A percentile compares a stretch with the other conserved stretches of the same genome.
Conservation (phyloP, 1,140 invertebrate genomes). For the Microplitis mediator region DNA sequence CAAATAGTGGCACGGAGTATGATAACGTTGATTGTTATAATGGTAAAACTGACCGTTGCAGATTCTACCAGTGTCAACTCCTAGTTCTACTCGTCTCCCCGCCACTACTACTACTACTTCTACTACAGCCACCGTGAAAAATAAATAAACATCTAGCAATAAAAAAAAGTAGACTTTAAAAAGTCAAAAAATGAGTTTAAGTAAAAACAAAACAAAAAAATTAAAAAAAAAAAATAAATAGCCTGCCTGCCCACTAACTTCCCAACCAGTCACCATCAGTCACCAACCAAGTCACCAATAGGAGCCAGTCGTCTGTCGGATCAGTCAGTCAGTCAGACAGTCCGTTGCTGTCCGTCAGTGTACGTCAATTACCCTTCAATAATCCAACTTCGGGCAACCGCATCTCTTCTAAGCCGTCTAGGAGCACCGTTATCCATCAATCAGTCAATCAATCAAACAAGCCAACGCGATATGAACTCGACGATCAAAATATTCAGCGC, state of each 20-base stretch:
- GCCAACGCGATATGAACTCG: slow-evolving; percentile 51
- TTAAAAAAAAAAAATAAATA: slow-evolving; percentile 45
- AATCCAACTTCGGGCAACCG: slow-evolving; percentile 48
- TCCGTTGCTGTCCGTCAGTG: slow-evolving; percentile 53
- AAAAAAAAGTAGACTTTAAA: slow-evolving; percentile 41
- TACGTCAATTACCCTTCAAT: slow-evolving; percentile 54
- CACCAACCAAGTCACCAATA: slow-evolving; percentile 48
- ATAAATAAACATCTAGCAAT: slow-evolving; percentile 55
- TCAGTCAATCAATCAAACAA: slow-evolving; percentile 44
- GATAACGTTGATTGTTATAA: slow-evolving; percentile 53
- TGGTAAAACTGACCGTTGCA: slow-evolving; percentile 63
- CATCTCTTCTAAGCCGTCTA: slow-evolving; percentile 33
- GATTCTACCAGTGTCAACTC: slow-evolving; percentile 62
- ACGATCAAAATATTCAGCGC: slow-evolving; percentile 27
- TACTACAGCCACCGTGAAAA: slow-evolving; percentile 61
- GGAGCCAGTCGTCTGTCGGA: slow-evolving; percentile 44
- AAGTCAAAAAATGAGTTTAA: too few relatives aligned
- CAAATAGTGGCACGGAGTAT: slow-evolving; percentile 48
- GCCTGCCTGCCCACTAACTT: slow-evolving; percentile 63
- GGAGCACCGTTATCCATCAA: slow-evolving; percentile 18
- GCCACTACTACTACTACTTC: slow-evolving; percentile 61
- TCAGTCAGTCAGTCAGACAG: slow-evolving; percentile 41
- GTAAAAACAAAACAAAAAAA: slow-evolving; percentile 12
- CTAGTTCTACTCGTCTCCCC: slow-evolving; percentile 63
- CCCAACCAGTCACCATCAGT: slow-evolving; percentile 62